Base-by-base conservation (phyloP, 2,888 invertebrate genomes). In the Pseudococcus jackbeardsleyi region DNA sequence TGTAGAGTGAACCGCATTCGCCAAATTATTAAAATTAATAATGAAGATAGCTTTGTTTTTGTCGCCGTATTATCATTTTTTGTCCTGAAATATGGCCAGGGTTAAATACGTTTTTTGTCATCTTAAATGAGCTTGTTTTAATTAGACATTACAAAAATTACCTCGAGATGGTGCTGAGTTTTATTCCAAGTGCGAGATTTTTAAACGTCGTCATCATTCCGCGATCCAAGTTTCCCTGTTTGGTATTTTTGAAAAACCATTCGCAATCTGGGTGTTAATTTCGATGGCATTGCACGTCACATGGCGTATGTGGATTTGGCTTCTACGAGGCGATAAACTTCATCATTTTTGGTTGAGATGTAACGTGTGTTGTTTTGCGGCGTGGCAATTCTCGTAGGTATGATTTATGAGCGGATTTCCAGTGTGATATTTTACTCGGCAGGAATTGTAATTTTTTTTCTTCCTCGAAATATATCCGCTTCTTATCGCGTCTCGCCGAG, bases 371-470 rank as follows among this genome's bases (percentile, higher is more conserved):
- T 72, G 26, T 22, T 72, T 12, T 72, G 6, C 26, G 26, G 26
- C 22, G 26, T 26, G 68, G 68, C 22, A 72, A 26, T 72, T 72
- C 12, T 22, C n/a, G 12, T 72, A 72, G 26, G 26, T 33, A 33
- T 72, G 68, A 72, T 72, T 72, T 72, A 72, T 72, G 68, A 72
- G 26, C 68, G 68, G 68, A 72, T 72, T 72, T 72, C 26, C 68
- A 26, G 15, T 15, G 68, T 26, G 68, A 33, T 72, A 72, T 72
- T 72, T 64, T 72, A 72, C 68, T 72, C 26, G 68, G 26, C 26
- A 26, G 68, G 68, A 72, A 72, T 72, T 72, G 68, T 72, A 72
- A 72, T 72, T 72, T 72, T 64, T 64, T 64, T 72, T 19, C 19
- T 19, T 8, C 8, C 68, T 33, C 12, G 4, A 33, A 22, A 33